Evolutionary conservation across 1,140 invertebrate species (phyloP), one percentile per base, ranked within the genome.

Genomic region (Gyrodactylus bullatarudis): DNA sequence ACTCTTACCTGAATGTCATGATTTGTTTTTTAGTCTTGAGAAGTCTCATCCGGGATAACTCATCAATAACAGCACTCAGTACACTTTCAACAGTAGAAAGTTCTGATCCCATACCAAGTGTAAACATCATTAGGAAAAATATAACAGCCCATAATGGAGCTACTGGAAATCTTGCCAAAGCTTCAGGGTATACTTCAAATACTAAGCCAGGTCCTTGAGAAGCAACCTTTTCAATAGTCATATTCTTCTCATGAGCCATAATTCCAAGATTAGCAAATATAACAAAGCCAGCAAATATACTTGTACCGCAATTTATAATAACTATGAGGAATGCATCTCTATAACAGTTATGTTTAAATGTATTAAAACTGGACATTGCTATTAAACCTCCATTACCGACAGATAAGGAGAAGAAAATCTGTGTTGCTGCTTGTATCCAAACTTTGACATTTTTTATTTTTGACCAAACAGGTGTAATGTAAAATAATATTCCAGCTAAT

Each of bases 211-310:
- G 76, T 23, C 78, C 78, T 23, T 1, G 8, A 1, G 2, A 23
- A 68, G 71, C 71, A 21, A 72, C 71, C 8, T 72, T 23, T 8
- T 19, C 20, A 68, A 72, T 68, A 8, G 71, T 26, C 71, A 72
- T 23, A 27, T 72, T 72, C 24, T 72, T 72, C 25, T 25, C 21
- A 27, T 72, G 20, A 21, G 72, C 34, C 72, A 73, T 73, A 26
- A 73, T 80, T 2, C 93, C 94, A 74, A 98, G 89, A 21, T 97
- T 88, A 0, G 91, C 91, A 78, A 98, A 98, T 20, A 97, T 91
- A 0, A 97, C 92, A 74, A 97, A 88, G 0, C 91, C 93, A 73
- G 93, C 92, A 79, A 97, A 96, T 85, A 98, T 87, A 16, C 91
- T 95, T 0, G 94, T 97, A 74, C 87, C 86, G 77, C 91, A 91